A percentile compares a stretch with the other conserved stretches of the same genome.
Conservation (phyloP, 1,140 invertebrate genomes). For the roundworm (Caenorhabditis elegans) region DNA sequence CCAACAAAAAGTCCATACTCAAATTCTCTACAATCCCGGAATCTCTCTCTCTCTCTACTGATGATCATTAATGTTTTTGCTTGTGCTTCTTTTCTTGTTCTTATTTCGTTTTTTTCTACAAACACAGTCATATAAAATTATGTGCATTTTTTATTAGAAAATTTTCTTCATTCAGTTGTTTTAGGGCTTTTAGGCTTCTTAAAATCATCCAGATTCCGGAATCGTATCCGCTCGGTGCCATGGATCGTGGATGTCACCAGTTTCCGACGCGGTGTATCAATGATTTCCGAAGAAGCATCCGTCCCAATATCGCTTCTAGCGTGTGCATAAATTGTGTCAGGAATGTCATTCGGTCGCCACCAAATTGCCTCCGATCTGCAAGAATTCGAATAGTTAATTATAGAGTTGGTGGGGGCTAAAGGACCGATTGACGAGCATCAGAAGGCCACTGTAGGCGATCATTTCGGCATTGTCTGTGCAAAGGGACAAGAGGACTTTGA, state of each 20-base stretch:
- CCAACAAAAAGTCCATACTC: conserved; percentile 22
- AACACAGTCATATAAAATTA: neutral
- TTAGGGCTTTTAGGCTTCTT: no score
- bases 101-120: neutral
- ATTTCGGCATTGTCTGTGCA: conserved; percentile 45
- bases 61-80: neutral
- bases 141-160: conserved; percentile 6
- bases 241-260: neutral
- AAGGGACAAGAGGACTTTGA: conserved; percentile 1
- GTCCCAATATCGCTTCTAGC: conserved; percentile 14
- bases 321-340: conserved; percentile 34
- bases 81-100: conserved; percentile 17
- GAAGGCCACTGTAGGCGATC: conserved; percentile 32
- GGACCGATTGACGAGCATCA: conserved; percentile 7
- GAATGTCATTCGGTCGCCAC: conserved; percentile 3
- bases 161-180: no score
- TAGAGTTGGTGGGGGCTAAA: neutral
- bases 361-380: neutral
- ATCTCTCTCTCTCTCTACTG: neutral
- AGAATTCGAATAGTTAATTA: neutral
- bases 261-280: neutral
- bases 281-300: neutral
- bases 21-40: neutral
- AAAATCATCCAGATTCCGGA: neutral
- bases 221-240: neutral